phyloP scores from a whole-genome alignment of 2,888 invertebrate species.

The Mystacides longicornis region DNA sequence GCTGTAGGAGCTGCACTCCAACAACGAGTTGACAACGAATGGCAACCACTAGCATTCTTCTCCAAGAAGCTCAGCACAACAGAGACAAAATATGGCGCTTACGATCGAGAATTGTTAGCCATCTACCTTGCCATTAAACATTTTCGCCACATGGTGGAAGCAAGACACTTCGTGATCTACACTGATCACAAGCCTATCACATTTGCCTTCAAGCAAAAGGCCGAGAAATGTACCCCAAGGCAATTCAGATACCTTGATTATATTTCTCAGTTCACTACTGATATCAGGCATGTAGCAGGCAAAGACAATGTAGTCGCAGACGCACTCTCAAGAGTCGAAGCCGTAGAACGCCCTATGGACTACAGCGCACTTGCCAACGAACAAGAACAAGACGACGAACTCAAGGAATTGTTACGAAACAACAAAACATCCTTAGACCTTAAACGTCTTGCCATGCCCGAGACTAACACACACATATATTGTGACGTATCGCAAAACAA shows the following conservation, averaged over 20 bases:
- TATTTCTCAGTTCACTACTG: not conserved
- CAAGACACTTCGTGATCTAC: constrained; percentile 16
- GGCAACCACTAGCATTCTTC: constrained; percentile 23
- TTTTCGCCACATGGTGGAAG: constrained; percentile 25
- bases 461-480: not conserved
- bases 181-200: constrained; percentile 27
- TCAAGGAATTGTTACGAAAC: not conserved
- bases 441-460: not conserved
- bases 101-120: constrained; percentile 25
- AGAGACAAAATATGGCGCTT: constrained; percentile 24
- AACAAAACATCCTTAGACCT: not conserved
- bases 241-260: not conserved
- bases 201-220: constrained; percentile 14
- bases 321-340: not conserved
- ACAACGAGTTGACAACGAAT: constrained; percentile 6
- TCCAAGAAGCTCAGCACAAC: constrained; percentile 15
- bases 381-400: constrained; percentile 3
- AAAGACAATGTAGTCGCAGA: not conserved
- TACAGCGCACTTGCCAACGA: too few species aligned
- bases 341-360: too few species aligned
- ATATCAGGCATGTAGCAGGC: not conserved
- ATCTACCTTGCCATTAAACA: constrained; percentile 24
- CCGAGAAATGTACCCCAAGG: not conserved
- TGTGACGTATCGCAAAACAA: not conserved
- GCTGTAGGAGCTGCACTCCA: constrained; percentile 21